These are phyloP conservation scores for Acanthosoma haemorrhoidale DNA, from an alignment of 2,888 invertebrate genomes.

Conservation along the genomic window DNA sequence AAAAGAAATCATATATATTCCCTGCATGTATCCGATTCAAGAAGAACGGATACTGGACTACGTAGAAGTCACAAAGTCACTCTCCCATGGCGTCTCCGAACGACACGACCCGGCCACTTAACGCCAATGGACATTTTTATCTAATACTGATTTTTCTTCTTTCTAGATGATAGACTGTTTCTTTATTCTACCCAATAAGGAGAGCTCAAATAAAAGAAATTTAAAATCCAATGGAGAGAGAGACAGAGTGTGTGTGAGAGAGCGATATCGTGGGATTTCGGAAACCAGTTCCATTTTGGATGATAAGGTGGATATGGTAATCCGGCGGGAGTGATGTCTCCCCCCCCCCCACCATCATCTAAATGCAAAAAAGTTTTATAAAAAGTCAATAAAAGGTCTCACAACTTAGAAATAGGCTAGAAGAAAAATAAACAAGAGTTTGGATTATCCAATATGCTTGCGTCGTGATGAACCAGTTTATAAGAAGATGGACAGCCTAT, in stretches of 20 bases:
- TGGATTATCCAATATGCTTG: background rate
- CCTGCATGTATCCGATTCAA: background rate
- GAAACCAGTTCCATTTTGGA: background rate
- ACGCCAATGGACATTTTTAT: background rate
- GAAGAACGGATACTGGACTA: background rate
- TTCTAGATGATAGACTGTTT: background rate
- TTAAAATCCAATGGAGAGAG: background rate
- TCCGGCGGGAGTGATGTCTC: no score
- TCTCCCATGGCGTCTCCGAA: background rate
- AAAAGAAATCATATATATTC: constrained; percentile 5
- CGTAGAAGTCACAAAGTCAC: background rate
- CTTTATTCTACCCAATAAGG: no score
- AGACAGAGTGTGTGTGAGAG: background rate
- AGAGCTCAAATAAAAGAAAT: background rate
- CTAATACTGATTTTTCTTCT: background rate
- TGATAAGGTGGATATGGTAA: constrained; percentile 1
- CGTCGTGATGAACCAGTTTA: background rate
- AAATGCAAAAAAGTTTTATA: constrained; percentile 2
- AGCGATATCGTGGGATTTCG: background rate
- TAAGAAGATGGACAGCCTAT: background rate
- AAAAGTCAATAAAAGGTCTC: background rate
- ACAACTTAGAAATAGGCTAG: no score
- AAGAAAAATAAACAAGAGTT: background rate
- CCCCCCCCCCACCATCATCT: no score
- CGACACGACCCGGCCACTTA: background rate